Percentiles rank a stretch among this genome's conserved stretches.
phyloP scores from a whole-genome alignment of 2,888 invertebrate genomes.

The Caenorhabditis becei region DNA sequence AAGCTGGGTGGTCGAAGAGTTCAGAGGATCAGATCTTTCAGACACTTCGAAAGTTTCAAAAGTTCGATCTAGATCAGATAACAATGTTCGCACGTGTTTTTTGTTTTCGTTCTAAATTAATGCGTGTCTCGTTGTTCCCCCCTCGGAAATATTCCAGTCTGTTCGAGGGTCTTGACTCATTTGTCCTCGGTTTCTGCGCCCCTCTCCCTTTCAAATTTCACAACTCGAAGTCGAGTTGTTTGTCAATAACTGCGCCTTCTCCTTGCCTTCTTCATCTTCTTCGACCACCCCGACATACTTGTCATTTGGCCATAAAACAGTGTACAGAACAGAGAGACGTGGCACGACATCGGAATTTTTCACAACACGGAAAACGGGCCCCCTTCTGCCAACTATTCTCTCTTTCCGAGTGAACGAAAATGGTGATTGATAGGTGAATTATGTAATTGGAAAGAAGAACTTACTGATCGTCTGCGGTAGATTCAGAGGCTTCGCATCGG shows the following conservation, averaged over 20 bases:
- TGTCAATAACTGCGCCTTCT: conserved; percentile 43
- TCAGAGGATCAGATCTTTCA: no score
- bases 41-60: no score
- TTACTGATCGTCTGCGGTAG: conserved; percentile 69
- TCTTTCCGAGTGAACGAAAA: conserved; percentile 58
- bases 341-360: conserved; percentile 40
- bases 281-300: conserved; percentile 47
- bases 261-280: conserved; percentile 8
- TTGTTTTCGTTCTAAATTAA: conserved; percentile 46
- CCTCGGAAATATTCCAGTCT: conserved; percentile 19
- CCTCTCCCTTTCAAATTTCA: conserved; percentile 17
- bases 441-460: conserved; percentile 49
- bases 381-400: background rate
- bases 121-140: conserved; percentile 3
- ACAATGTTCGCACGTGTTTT: background rate
- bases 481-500: conserved; percentile 58
- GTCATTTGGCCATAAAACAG: conserved; percentile 52
- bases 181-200: conserved; percentile 40
- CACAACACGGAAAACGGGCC: conserved; percentile 48
- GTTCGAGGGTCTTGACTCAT: conserved; percentile 32
- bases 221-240: conserved; percentile 40
- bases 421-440: conserved; percentile 56
- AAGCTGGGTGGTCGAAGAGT: background rate
- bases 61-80: conserved; percentile 39
- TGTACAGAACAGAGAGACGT: conserved; percentile 38